phyloP scores from a whole-genome alignment of 1,140 invertebrate species.

The Trichonephila clavata region DNA sequence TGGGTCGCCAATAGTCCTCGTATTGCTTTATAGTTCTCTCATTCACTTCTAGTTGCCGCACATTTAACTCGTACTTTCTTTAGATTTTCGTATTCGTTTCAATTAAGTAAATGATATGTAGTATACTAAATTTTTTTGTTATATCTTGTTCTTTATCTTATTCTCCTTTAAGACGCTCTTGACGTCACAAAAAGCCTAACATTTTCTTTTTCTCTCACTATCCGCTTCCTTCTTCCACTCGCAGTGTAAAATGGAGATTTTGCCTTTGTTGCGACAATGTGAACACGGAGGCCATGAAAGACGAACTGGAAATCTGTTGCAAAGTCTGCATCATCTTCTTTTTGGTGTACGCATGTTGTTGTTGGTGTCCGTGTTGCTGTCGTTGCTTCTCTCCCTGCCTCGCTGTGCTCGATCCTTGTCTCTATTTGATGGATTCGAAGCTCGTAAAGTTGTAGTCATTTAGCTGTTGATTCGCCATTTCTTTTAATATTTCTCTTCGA shows the following conservation, averaged over 20 bases:
- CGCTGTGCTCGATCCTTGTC: not conserved
- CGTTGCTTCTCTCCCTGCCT: slow-evolving; percentile 38
- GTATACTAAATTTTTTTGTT: no score
- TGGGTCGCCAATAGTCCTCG: no score
- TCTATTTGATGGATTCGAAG: not conserved
- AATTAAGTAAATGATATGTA: no score
- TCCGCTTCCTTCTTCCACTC: not conserved
- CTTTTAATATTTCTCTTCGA: not conserved
- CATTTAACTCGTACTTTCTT: no score
- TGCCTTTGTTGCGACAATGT: slow-evolving; percentile 18
- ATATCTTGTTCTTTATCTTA: no score
- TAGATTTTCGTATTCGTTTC: no score
- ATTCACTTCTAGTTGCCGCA: no score
- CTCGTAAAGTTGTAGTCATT: not conserved
- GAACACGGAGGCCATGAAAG: not conserved
- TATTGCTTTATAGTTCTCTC: no score
- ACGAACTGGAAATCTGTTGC: slow-evolving; percentile 30
- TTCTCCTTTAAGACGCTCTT: no score
- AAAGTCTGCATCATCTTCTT: slow-evolving; percentile 32
- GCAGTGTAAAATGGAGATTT: not conserved
- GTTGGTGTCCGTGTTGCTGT: slow-evolving; percentile 45
- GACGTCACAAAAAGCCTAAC: no score
- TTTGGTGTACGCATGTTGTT: slow-evolving; percentile 26
- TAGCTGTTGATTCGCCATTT: not conserved
- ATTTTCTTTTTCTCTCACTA: not conserved